phyloP scores from a whole-genome alignment of 2,113 vertebrate genomes.

The Phrynocephalus versicolor region DNA sequence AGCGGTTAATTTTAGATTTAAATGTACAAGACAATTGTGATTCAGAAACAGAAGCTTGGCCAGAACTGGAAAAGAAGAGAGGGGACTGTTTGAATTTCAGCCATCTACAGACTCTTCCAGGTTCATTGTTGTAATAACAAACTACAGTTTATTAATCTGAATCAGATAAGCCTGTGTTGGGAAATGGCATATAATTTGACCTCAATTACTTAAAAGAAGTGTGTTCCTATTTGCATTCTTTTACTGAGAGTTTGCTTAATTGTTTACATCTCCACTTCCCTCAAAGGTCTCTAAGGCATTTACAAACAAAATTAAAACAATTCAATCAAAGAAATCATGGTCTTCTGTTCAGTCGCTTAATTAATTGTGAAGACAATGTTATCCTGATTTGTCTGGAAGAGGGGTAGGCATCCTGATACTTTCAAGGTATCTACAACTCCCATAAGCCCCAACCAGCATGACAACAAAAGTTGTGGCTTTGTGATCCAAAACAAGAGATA shows the following conservation, averaged over 20 bases:
- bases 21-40: not conserved
- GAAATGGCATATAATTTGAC: not conserved
- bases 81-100: not conserved
- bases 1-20: not conserved
- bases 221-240: not conserved
- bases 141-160: not conserved
- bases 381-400: not conserved
- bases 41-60: not conserved
- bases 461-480: not conserved
- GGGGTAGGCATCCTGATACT: not conserved
- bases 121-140: not conserved
- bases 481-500: not conserved
- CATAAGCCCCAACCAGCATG: not conserved
- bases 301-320: slow-evolving; percentile 1
- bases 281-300: not conserved
- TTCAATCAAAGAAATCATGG: not conserved
- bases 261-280: not conserved
- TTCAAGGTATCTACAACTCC: not conserved
- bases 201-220: not conserved
- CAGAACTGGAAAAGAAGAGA: not conserved
- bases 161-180: not conserved
- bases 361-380: not conserved
- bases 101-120: not conserved
- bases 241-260: not conserved
- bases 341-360: not conserved